These are phyloP conservation scores for Acanthacorydalis orientalis DNA, from an alignment of 2,888 invertebrate species.

Conservation along the genomic window DNA sequence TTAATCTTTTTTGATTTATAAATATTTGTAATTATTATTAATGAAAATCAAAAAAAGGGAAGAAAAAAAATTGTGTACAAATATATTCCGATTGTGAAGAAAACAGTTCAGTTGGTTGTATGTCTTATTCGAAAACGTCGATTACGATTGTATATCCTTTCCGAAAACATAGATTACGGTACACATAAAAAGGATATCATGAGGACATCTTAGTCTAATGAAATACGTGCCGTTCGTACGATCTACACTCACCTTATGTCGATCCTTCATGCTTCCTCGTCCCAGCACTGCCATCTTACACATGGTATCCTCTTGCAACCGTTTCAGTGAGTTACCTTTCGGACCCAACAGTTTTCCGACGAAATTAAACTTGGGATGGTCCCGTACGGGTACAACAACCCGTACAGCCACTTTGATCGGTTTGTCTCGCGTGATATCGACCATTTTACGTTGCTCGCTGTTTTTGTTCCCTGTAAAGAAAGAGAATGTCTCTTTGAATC, in stretches of 20 bases:
- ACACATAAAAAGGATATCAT: neutral
- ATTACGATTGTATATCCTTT: neutral
- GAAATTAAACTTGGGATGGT: conserved; percentile 91
- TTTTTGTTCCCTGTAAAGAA: conserved; percentile 23
- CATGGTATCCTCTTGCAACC: conserved; percentile 86
- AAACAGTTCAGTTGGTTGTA: too few relatives aligned
- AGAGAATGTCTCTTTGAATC: conserved; percentile 8
- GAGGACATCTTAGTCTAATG: too few relatives aligned
- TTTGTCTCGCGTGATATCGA: conserved; percentile 74
- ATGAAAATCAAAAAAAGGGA: too few relatives aligned
- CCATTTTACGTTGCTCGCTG: conserved; percentile 46
- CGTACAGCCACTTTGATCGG: conserved; percentile 75
- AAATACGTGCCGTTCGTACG: neutral
- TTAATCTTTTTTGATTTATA: too few relatives aligned
- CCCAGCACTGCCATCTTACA: conserved; percentile 93
- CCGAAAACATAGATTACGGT: neutral
- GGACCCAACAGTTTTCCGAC: conserved; percentile 88
- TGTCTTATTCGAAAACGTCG: too few relatives aligned
- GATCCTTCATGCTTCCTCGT: conserved; percentile 84
- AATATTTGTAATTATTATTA: too few relatives aligned
- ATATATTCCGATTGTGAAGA: too few relatives aligned
- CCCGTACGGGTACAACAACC: conserved; percentile 70
- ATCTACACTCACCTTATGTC: conserved; percentile 51
- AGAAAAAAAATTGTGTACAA: too few relatives aligned
- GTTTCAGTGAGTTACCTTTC: conserved; percentile 81